A percentile compares a stretch with the other conserved stretches of the same genome.
phyloP scores from a whole-genome alignment of 2,888 invertebrate genomes.

The Leptarthrus brevirostris region DNA sequence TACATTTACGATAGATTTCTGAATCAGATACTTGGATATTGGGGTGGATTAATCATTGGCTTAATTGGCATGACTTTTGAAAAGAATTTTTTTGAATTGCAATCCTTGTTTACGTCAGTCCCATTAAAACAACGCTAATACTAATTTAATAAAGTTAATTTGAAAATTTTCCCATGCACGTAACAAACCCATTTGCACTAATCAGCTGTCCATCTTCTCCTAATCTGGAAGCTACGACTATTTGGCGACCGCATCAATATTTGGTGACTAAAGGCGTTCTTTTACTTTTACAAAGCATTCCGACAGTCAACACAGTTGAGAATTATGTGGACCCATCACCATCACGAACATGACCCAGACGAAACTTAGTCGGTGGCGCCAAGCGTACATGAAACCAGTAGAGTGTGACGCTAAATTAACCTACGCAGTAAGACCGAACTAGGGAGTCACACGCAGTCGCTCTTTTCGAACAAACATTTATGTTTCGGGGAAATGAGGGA shows the following conservation, averaged over 20 bases:
- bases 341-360: neutral
- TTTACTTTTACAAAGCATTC: neutral
- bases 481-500: conserved; percentile 18
- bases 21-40: no score
- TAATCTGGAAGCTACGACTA: neutral
- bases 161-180: neutral
- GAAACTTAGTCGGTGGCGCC: conserved; percentile 39
- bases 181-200: neutral
- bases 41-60: no score
- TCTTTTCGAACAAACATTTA: neutral
- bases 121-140: no score
- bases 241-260: neutral
- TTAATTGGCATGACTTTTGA: no score
- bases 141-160: no score
- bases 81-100: no score
- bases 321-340: neutral
- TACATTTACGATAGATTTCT: no score
- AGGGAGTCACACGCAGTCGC: conserved; percentile 3
- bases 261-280: neutral
- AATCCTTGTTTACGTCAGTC: no score
- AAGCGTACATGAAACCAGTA: conserved; percentile 8
- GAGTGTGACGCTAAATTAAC: conserved; percentile 42
- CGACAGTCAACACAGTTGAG: neutral
- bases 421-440: conserved; percentile 11
- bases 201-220: neutral